Evolutionary conservation across 2,888 invertebrate genomes (phyloP).

Genomic region (Cancer borealis): DNA sequence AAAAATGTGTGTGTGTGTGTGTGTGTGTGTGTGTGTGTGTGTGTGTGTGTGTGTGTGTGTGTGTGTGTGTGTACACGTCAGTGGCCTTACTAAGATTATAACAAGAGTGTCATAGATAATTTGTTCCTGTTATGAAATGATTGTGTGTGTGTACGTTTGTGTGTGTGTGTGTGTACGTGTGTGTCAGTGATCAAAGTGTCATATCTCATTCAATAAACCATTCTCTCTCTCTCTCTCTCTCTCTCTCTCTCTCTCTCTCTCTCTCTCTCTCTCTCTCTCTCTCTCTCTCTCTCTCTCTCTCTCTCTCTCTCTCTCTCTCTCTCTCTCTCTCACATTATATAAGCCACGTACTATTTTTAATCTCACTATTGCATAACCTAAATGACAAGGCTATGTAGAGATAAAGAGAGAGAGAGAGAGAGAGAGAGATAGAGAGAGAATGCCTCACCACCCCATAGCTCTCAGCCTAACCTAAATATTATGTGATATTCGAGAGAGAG

Average conservation of each 20-base stretch:
- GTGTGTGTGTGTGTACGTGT: neutral
- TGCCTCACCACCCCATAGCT: neutral
- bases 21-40: slow-evolving; percentile 33
- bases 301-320: slow-evolving; percentile 45
- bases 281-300: neutral
- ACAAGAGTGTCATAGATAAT: no score
- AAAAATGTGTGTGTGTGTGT: slow-evolving; percentile 10
- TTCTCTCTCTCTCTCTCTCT: neutral
- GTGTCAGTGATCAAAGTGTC: neutral
- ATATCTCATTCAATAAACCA: neutral
- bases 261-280: slow-evolving; percentile 14
- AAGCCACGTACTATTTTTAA: neutral
- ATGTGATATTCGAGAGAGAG: neutral
- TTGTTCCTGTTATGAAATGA: no score
- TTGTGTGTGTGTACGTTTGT: no score
- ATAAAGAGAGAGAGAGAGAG: slow-evolving; percentile 14
- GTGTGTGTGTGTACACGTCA: neutral
- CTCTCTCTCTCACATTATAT: neutral
- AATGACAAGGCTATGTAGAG: neutral
- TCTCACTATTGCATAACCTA: neutral
- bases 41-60: slow-evolving; percentile 52
- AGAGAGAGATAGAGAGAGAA: neutral
- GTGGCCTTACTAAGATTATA: neutral
- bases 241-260: neutral
- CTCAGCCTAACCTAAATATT: neutral